Conservation (phyloP, 2,113 vertebrate species). For the Donacobius atricapilla region DNA sequence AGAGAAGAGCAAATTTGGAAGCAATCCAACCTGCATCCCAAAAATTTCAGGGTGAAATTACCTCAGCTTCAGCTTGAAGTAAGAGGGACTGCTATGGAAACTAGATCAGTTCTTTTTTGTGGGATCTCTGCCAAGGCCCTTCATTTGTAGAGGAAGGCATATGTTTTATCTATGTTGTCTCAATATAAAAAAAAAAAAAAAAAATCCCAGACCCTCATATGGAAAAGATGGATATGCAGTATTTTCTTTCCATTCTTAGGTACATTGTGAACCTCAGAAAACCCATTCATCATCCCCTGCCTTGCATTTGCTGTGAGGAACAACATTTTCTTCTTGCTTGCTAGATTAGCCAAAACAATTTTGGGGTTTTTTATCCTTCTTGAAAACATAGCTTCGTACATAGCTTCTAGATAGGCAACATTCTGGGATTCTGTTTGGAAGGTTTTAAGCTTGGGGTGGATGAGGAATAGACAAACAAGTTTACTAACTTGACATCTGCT, state of each 20-base stretch:
- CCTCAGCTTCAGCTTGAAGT: neutral
- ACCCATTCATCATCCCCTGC: neutral
- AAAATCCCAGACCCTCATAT: neutral
- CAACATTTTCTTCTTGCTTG: neutral
- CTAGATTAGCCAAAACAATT: neutral
- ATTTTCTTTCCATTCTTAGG: neutral
- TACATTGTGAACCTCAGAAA: neutral
- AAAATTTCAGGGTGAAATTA: neutral
- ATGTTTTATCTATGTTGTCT: neutral
- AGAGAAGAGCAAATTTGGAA: neutral
- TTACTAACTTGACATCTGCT: constrained; percentile 22
- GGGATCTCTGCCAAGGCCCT: neutral
- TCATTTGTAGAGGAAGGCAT: neutral
- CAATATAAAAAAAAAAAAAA: neutral
- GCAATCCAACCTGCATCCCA: accelerated
- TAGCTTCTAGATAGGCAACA: neutral
- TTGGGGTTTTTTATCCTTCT: neutral
- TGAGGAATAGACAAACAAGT: neutral
- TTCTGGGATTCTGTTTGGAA: constrained; percentile 30
- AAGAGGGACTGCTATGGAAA: neutral
- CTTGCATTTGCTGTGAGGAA: neutral
- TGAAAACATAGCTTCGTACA: neutral
- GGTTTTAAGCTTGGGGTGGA: neutral
- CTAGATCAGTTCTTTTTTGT: neutral
- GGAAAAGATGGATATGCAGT: neutral